Percentiles rank a stretch among this genome's conserved stretches.
phyloP scores from a whole-genome alignment of 2,888 invertebrate genomes.

The Cosmia pyralina region DNA sequence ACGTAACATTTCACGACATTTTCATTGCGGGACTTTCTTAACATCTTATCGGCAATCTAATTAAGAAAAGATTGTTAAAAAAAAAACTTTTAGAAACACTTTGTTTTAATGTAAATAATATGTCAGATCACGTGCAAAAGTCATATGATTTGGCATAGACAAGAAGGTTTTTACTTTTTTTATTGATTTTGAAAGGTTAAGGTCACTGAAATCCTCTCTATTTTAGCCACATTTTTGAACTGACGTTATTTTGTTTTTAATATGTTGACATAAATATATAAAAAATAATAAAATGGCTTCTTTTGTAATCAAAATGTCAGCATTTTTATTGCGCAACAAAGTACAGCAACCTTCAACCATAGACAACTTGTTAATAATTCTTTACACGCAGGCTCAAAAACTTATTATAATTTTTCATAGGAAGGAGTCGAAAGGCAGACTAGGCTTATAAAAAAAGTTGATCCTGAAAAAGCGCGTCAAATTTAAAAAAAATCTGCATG shows the following conservation, averaged over 20 bases:
- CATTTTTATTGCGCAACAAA: neutral
- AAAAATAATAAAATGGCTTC: too few species aligned
- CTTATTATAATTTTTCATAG: neutral
- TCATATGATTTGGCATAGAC: conserved; percentile 88
- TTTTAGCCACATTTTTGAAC: neutral
- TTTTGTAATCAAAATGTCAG: neutral
- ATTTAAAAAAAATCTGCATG: neutral
- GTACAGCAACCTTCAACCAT: neutral
- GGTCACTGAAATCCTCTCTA: conserved; percentile 56
- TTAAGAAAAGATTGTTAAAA: conserved; percentile 44
- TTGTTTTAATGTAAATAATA: conserved; percentile 77
- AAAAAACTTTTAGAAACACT: conserved; percentile 72
- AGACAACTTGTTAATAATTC: conserved; percentile 18
- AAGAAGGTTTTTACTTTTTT: conserved; percentile 65
- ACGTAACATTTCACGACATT: conserved; percentile 78
- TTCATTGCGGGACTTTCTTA: conserved; percentile 69
- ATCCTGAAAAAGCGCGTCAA: neutral
- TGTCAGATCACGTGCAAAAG: conserved; percentile 87
- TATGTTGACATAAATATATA: neutral
- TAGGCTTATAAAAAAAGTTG: too few species aligned
- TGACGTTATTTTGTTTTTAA: neutral
- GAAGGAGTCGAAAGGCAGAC: too few species aligned
- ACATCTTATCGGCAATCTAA: conserved; percentile 68
- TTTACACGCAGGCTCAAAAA: conserved; percentile 18
- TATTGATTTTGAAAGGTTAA: conserved; percentile 70